Evolutionary conservation across 2,113 vertebrate genomes (phyloP), one percentile per base, ranked within the genome.

Genomic region (Apodemus sylvaticus): DNA sequence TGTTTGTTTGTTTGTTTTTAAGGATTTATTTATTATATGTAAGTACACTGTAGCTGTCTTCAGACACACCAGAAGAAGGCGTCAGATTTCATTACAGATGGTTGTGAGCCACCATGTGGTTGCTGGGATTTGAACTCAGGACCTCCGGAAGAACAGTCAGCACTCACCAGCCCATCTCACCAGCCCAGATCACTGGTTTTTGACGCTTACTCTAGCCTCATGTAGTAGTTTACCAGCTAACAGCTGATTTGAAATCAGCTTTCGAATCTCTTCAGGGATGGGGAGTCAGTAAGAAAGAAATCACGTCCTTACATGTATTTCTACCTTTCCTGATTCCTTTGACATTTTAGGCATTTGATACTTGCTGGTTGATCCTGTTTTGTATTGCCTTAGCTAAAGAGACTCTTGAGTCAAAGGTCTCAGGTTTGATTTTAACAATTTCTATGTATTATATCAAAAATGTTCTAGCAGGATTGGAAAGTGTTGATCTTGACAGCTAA

Each of bases 341-440:
- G 62, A 51, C 4, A n/a, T 62, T 95, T 73, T 55, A 55, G 86
- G 86, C 45, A 48, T 48, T 48, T 78, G 66, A 31, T 71, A 16
- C 36, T 91, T 68, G 16, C 39, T 91, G 58, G 5, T 7, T 64
- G 2, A 62, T 73, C 60, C 2, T 88, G 71, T 74, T 86, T 93
- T 73, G 34, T 36, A 74, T 77, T 17, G 39, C 20, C 24, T 89
- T 53, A 89, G 89, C 39, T 74, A 86, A 48, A 70, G 71, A 93
- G 36, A 93, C 79, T 79, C 68, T 78, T 78, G n/a, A n/a, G 14
- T 88, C 77, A 94, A 31, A 93, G 42, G 31, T 89, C 93, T 83
- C 17, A 29, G 36, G 86, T 90, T 76, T 14, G 11, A 55, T 55
- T 95, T 85, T 89, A 96, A 86, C 86, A n/a, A 7, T 74, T 90